Evolutionary conservation across 2,888 invertebrate genomes (phyloP), one percentile per base, ranked within the genome.

Genomic region (Drosophila pegasa): DNA sequence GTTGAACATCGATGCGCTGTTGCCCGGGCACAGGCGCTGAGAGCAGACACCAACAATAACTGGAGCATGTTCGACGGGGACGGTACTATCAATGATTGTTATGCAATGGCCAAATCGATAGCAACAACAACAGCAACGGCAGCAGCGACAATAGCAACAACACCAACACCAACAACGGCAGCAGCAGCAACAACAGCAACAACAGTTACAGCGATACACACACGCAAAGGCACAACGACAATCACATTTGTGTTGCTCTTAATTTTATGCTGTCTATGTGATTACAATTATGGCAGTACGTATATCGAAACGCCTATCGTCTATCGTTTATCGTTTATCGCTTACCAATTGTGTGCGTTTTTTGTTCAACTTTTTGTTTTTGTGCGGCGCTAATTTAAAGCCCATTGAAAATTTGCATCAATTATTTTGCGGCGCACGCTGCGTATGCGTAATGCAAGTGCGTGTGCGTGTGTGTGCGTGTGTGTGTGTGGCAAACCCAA

Each of bases 181-280:
- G 3, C 37, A 38, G 9, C 9, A 40, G 3, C 41, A 22, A 33
- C 65, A 37, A 16, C 51, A 45, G n/a, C 51, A 45, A 22, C 51
- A 64, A 16, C 61, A 58, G 37, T 61, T 25, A 59, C 64, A 56
- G 68, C 65, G 20, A 63, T 83, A 71, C 61, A 80, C 22, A 87
- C 87, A 48, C 87, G 88, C 72, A 69, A 61, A 57, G 57, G 74
- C 66, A 78, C 72, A 55, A 80, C 89, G 59, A 81, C 70, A 69
- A 71, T 81, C 41, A 72, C 78, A 61, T 75, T 86, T 58, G 63
- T 88, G 50, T 20, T 88, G 77, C 69, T 86, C n/a, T 75, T 87
- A 80, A 86, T 89, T 66, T 69, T 87, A 68, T 89, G 86, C 71
- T 89, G 86, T 66, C 78, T 89, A 70, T 87, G 89, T 79, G 88